These are phyloP conservation scores for Caenorhabditis afra DNA, from an alignment of 2,888 invertebrate species.

Conservation along the genomic window DNA sequence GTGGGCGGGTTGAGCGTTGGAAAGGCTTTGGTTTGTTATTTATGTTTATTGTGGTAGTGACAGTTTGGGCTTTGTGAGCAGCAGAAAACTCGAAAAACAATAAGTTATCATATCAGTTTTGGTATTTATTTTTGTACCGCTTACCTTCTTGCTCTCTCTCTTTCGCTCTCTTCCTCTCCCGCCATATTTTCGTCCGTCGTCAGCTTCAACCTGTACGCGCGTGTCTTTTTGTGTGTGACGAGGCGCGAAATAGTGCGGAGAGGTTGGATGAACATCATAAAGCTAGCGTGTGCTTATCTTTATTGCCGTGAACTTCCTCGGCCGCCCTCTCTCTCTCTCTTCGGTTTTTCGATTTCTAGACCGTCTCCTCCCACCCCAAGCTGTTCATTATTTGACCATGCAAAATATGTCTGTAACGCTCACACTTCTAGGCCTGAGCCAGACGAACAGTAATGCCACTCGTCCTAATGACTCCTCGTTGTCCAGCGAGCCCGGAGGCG, in stretches of 20 bases:
- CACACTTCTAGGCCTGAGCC: slow-evolving; percentile 69
- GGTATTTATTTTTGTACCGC: slow-evolving; percentile 35
- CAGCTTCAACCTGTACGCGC: slow-evolving; percentile 34
- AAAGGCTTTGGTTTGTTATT: slow-evolving; percentile 70
- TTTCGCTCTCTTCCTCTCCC: slow-evolving; percentile 6
- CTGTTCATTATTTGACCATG: slow-evolving; percentile 21
- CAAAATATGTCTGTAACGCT: slow-evolving; percentile 57
- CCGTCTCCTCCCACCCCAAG: slow-evolving; percentile 10
- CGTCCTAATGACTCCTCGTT: slow-evolving; percentile 75
- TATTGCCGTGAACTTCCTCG: slow-evolving; percentile 44
- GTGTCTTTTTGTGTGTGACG: slow-evolving; percentile 31
- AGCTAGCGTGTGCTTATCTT: slow-evolving; percentile 39
- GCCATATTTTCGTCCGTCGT: too few relatives aligned
- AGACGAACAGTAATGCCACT: slow-evolving; percentile 66
- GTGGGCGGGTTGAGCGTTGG: slow-evolving; percentile 79
- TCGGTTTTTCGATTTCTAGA: slow-evolving; percentile 28
- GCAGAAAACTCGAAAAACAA: slow-evolving; percentile 10
- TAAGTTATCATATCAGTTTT: slow-evolving; percentile 1
- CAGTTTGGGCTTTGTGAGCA: slow-evolving; percentile 29
- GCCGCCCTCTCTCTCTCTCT: slow-evolving; percentile 22
- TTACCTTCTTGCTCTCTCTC: slow-evolving; percentile 16
- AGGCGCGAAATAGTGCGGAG: slow-evolving; percentile 10
- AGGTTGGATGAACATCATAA: slow-evolving; percentile 47
- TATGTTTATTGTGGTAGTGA: slow-evolving; percentile 44
- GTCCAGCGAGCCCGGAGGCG: slow-evolving; percentile 74